These are phyloP conservation scores for Cyprinus carpio DNA, from an alignment of 2,113 vertebrate species.

Conservation along the genomic window DNA sequence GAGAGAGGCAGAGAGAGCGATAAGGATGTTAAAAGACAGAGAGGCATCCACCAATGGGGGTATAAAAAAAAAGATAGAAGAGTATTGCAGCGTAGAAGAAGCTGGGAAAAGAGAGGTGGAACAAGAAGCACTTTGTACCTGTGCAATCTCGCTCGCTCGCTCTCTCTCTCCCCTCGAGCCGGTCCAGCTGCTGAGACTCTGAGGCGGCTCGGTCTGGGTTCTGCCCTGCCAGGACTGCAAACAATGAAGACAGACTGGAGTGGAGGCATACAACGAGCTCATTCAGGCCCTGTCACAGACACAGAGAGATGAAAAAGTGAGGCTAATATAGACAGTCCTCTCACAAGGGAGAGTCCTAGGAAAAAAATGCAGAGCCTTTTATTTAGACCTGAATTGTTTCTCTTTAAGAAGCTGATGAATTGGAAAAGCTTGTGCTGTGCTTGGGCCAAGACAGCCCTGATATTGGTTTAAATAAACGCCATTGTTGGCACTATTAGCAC, in stretches of 20 bases:
- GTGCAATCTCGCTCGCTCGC: slow-evolving; percentile 29
- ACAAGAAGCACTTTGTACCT: slow-evolving; percentile 48
- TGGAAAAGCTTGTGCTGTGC: slow-evolving; percentile 11
- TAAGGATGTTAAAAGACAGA: slow-evolving; percentile 18
- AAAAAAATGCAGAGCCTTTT: slow-evolving; percentile 22
- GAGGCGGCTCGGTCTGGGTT: slow-evolving; percentile 44
- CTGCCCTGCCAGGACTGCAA: slow-evolving; percentile 52
- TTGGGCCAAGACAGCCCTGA: slow-evolving; percentile 17
- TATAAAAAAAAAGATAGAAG: slow-evolving; percentile 45
- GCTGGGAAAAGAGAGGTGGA: slow-evolving; percentile 34
- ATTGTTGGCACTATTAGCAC: slow-evolving; percentile 16
- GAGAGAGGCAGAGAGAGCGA: slow-evolving; percentile 28
- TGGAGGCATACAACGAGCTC: slow-evolving; percentile 53
- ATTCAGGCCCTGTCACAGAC: slow-evolving; percentile 50
- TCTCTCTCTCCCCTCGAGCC: slow-evolving; percentile 29
- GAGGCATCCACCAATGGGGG: slow-evolving; percentile 24
- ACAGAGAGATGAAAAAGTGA: slow-evolving; percentile 54
- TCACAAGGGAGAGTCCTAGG: slow-evolving; percentile 16
- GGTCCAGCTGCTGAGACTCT: slow-evolving; percentile 47
- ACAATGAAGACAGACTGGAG: slow-evolving; percentile 54
- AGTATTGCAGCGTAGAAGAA: slow-evolving; percentile 34
- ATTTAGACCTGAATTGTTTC: slow-evolving; percentile 30
- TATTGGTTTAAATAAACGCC: background rate
- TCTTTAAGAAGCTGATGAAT: slow-evolving; percentile 22
- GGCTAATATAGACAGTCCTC: slow-evolving; percentile 41